Conservation (phyloP, 2,797 vertebrate genomes). For the Hafferia zeledoni region DNA sequence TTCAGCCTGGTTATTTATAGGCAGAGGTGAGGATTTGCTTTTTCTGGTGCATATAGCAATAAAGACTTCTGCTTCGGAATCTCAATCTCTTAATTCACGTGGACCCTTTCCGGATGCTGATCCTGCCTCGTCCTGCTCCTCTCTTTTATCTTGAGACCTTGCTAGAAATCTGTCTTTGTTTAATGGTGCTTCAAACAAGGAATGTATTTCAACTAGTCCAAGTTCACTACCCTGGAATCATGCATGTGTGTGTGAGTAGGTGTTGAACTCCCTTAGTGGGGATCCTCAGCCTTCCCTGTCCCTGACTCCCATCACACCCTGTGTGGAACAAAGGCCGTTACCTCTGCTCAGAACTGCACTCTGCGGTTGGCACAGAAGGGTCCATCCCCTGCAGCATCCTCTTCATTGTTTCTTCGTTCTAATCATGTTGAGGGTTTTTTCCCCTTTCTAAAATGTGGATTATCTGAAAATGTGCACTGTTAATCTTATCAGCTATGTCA, state of each 20-base stretch:
- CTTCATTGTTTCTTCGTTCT: constrained; percentile 9
- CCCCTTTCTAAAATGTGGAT: constrained; percentile 41
- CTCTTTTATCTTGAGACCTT: constrained; percentile 22
- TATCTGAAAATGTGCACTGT: constrained; percentile 63
- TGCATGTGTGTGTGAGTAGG: constrained; percentile 50
- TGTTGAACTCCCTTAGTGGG: constrained; percentile 5
- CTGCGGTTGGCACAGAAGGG: constrained; percentile 42
- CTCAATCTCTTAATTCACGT: neutral
- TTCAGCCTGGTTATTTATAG: constrained; percentile 40
- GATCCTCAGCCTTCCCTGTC: constrained; percentile 14
- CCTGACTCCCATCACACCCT: neutral
- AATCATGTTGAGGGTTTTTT: neutral
- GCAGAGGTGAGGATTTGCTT: constrained; percentile 65
- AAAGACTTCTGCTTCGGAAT: constrained; percentile 56
- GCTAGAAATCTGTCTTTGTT: constrained; percentile 65
- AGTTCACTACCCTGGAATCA: constrained; percentile 45
- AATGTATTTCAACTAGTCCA: constrained; percentile 67
- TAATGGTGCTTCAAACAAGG: constrained; percentile 73
- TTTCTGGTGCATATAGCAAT: constrained; percentile 70
- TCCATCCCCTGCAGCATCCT: constrained; percentile 37
- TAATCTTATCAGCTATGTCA: constrained; percentile 50
- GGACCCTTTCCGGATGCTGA: constrained; percentile 7
- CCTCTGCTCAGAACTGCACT: constrained; percentile 65
- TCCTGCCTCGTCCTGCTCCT: neutral
- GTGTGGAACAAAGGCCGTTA: constrained; percentile 39